Percentiles rank a stretch among this genome's conserved stretches.
phyloP scores from a whole-genome alignment of 2,888 invertebrate genomes.

The Acanthosepion esculentum region DNA sequence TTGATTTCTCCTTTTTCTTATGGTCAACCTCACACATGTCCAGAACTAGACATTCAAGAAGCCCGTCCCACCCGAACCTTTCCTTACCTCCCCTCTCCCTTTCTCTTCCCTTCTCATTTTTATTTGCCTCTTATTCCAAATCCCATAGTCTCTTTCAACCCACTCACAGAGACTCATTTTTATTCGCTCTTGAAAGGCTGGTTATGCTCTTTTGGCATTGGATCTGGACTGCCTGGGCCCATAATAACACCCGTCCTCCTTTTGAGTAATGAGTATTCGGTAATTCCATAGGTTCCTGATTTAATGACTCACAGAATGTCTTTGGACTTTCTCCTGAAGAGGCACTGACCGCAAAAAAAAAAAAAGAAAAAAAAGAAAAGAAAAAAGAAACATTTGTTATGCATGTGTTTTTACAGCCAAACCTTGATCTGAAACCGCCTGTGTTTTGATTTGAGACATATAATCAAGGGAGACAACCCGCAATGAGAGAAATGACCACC shows the following conservation, averaged over 20 bases:
- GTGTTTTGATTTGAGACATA: slow-evolving; percentile 5
- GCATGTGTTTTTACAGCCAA: background rate
- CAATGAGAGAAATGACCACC: slow-evolving; percentile 12
- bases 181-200: background rate
- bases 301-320: slow-evolving; percentile 33
- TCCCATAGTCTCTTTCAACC: background rate
- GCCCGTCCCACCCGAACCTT: background rate
- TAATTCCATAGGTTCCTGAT: slow-evolving; percentile 33
- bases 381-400: background rate
- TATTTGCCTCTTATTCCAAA: background rate
- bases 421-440: slow-evolving; percentile 13
- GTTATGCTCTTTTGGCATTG: slow-evolving; percentile 33
- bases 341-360: slow-evolving; percentile 18
- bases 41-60: slow-evolving; percentile 11
- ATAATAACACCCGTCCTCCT: background rate
- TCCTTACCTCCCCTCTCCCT: background rate
- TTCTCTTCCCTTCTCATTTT: background rate
- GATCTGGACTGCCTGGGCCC: background rate
- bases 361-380: background rate
- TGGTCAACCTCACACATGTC: background rate
- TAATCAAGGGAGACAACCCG: slow-evolving; percentile 22
- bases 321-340: slow-evolving; percentile 18
- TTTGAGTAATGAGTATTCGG: slow-evolving; percentile 33
- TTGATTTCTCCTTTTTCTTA: slow-evolving; percentile 20
- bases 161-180: background rate